Evolutionary conservation across 2,797 vertebrate species (phyloP).

Genomic region (Amblyraja radiata): DNA sequence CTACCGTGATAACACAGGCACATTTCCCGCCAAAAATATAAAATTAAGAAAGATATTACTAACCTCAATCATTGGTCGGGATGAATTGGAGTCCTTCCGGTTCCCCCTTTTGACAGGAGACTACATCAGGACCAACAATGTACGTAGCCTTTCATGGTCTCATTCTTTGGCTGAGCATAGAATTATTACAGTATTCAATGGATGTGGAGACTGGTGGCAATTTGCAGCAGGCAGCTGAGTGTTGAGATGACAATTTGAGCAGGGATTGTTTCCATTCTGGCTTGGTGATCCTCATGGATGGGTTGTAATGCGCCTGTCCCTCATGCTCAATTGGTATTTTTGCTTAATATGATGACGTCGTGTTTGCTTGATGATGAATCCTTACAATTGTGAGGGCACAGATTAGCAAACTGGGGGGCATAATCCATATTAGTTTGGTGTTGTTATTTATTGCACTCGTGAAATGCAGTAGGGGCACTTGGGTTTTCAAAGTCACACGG

Average conservation of each 20-base stretch:
- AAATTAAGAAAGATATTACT: slow-evolving; percentile 36
- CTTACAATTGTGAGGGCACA: slow-evolving; percentile 49
- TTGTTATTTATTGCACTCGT: slow-evolving; percentile 66
- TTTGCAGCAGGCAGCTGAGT: slow-evolving; percentile 46
- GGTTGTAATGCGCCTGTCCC: slow-evolving; percentile 70
- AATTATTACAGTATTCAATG: slow-evolving; percentile 37
- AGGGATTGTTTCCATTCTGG: slow-evolving; percentile 67
- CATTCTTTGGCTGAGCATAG: slow-evolving; percentile 25
- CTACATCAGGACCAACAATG: slow-evolving; percentile 30
- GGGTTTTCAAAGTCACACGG: slow-evolving; percentile 14
- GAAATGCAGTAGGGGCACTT: slow-evolving; percentile 38
- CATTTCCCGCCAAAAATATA: slow-evolving; percentile 7
- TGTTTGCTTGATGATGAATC: slow-evolving; percentile 57
- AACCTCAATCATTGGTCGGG: slow-evolving; percentile 32
- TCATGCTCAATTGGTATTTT: slow-evolving; percentile 65
- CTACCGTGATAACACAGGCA: not conserved
- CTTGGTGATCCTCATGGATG: slow-evolving; percentile 68
- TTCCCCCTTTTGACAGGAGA: slow-evolving; percentile 34
- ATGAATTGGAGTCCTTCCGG: slow-evolving; percentile 32
- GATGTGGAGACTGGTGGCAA: slow-evolving; percentile 35
- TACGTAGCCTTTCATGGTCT: slow-evolving; percentile 35
- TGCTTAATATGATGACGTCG: slow-evolving; percentile 71
- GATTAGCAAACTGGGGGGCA: slow-evolving; percentile 57
- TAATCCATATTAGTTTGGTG: slow-evolving; percentile 67
- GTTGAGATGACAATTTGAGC: slow-evolving; percentile 69